A percentile compares a stretch with the other conserved stretches of the same genome.
Evolutionary conservation across 1,140 invertebrate genomes (phyloP).

Genomic region (Mya arenaria): DNA sequence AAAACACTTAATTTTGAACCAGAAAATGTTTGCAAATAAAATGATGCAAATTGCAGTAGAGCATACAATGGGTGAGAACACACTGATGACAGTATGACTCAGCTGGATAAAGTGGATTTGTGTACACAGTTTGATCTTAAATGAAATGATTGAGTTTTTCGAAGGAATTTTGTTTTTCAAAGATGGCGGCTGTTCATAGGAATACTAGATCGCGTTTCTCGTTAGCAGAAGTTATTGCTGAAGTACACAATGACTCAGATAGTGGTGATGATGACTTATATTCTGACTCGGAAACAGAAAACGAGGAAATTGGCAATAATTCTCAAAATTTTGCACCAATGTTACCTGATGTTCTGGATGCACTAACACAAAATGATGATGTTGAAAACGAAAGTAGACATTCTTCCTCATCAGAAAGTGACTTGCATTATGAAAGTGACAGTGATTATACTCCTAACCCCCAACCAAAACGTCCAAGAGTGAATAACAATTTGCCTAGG

Average conservation of each 20-base stretch:
- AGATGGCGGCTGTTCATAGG: constrained; percentile 6
- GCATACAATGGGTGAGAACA: too few species aligned
- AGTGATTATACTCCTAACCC: constrained; percentile 16
- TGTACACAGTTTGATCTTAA: too few species aligned
- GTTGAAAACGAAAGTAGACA: constrained; percentile 13
- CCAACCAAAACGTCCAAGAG: constrained; percentile 29
- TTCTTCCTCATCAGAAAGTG: constrained; percentile 26
- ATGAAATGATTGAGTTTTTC: too few species aligned
- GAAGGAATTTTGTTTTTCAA: constrained; percentile 6
- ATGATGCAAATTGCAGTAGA: too few species aligned
- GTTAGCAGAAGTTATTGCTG: constrained; percentile 17
- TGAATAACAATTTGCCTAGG: constrained; percentile 10
- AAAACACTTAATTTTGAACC: too few species aligned
- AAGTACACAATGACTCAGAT: neutral
- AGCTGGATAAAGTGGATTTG: too few species aligned
- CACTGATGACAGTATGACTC: too few species aligned
- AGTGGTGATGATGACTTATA: too few species aligned
- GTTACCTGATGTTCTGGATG: too few species aligned
- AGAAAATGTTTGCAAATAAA: too few species aligned
- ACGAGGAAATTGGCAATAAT: constrained; percentile 1
- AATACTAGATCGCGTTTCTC: constrained; percentile 29
- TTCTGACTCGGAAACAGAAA: constrained; percentile 23
- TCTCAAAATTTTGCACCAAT: constrained; percentile 2
- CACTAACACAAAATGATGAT: constrained; percentile 28
- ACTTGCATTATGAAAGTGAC: constrained; percentile 24